Conservation (phyloP, 2,888 invertebrate genomes). For the Ennomos quercinarius region DNA sequence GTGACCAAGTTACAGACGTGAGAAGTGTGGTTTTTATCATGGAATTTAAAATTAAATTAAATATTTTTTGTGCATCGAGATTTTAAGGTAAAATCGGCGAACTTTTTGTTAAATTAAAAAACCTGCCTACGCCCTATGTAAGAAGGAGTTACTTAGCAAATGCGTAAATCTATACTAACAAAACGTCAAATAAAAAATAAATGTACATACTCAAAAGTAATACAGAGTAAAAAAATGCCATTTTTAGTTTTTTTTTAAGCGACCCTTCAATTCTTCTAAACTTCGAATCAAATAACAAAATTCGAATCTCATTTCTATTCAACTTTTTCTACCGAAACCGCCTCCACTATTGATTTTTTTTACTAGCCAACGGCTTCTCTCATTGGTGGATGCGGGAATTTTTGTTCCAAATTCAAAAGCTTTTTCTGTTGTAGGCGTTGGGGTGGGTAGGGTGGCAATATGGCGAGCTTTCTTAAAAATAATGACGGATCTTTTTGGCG, state of each 20-base stretch:
- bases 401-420: constrained; percentile 80
- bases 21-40: constrained; percentile 31
- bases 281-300: constrained; percentile 17
- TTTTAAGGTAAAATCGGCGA: too few species aligned
- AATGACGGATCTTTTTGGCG: constrained; percentile 45
- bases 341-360: constrained; percentile 73
- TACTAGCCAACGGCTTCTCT: constrained; percentile 56
- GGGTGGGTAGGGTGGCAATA: constrained; percentile 60
- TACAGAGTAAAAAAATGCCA: background rate
- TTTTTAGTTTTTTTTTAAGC: constrained; percentile 6
- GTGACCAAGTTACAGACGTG: constrained; percentile 54
- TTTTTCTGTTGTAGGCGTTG: constrained; percentile 80
- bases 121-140: too few species aligned
- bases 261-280: background rate
- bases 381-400: constrained; percentile 72
- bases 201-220: too few species aligned
- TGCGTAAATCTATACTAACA: too few species aligned
- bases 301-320: constrained; percentile 27
- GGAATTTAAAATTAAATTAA: constrained; percentile 14
- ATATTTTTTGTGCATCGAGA: too few species aligned
- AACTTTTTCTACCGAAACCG: constrained; percentile 50
- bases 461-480: constrained; percentile 66
- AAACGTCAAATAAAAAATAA: too few species aligned
- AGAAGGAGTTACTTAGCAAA: too few species aligned
- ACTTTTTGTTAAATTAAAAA: too few species aligned